phyloP scores from a whole-genome alignment of 2,888 invertebrate genomes.

The Tortrix viridana region DNA sequence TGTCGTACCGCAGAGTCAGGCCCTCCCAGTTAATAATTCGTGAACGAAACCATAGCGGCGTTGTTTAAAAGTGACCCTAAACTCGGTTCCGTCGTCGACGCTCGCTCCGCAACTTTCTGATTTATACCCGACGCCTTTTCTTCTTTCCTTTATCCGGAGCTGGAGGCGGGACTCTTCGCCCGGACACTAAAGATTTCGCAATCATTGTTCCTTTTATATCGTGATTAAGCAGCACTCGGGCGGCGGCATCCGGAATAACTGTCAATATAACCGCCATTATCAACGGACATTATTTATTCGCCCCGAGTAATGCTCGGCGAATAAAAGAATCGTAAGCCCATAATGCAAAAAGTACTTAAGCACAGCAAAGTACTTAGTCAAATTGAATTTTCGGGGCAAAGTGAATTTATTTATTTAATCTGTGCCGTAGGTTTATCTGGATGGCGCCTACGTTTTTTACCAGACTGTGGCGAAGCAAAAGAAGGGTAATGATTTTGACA shows the following conservation, averaged over 20 bases:
- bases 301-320: constrained; percentile 46
- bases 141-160: constrained; percentile 26
- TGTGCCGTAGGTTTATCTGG: constrained; percentile 35
- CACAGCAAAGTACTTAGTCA: constrained; percentile 56
- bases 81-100: neutral
- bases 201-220: constrained; percentile 30
- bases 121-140: constrained; percentile 17
- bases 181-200: constrained; percentile 13
- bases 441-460: constrained; percentile 12
- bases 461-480: no score
- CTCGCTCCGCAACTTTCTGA: constrained; percentile 17
- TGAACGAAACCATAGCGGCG: neutral
- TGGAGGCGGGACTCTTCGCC: constrained; percentile 6
- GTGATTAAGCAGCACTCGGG: constrained; percentile 23
- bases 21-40: no score
- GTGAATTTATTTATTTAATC: no score
- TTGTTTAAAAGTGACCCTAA: neutral
- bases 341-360: constrained; percentile 58
- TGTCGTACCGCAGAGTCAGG: no score
- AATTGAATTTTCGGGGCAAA: constrained; percentile 54
- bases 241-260: constrained; percentile 42
- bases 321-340: constrained; percentile 54
- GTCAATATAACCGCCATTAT: constrained; percentile 50
- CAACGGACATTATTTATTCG: constrained; percentile 49
- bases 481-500: no score